Conservation (phyloP, 2,113 vertebrate genomes). For the Antigone vipio region DNA sequence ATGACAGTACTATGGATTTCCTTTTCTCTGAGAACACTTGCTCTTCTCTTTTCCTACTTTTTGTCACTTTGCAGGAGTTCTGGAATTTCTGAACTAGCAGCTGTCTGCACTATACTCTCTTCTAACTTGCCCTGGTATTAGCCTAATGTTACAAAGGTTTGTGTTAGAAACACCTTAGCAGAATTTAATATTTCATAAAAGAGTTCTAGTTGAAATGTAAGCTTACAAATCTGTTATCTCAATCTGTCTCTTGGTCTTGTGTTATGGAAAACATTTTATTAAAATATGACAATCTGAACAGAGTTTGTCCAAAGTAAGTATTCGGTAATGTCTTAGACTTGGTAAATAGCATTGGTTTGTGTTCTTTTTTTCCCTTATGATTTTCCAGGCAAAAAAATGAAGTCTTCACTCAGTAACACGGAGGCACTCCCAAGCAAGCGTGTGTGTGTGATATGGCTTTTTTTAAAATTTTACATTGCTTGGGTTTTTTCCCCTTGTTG, state of each 20-base stretch:
- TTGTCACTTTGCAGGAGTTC: background rate
- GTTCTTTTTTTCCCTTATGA: background rate
- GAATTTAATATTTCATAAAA: background rate
- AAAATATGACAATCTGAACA: background rate
- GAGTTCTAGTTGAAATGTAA: background rate
- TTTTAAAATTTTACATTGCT: background rate
- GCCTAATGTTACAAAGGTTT: background rate
- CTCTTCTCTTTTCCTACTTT: background rate
- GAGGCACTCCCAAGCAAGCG: background rate
- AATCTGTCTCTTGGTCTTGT: background rate
- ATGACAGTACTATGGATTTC: background rate
- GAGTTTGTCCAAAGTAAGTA: background rate
- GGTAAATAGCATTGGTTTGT: background rate
- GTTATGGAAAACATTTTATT: background rate
- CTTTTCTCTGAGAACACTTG: background rate
- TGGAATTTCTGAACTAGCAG: background rate
- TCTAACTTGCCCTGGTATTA: background rate
- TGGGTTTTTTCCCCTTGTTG: accelerated
- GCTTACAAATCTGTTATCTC: background rate
- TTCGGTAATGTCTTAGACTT: background rate
- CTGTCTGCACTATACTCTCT: background rate
- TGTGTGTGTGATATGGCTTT: background rate
- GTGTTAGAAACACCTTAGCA: background rate
- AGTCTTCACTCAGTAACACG: background rate
- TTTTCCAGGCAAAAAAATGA: background rate